Evolutionary conservation across 2,113 vertebrate genomes (phyloP).

Genomic region (Crocuta crocuta): DNA sequence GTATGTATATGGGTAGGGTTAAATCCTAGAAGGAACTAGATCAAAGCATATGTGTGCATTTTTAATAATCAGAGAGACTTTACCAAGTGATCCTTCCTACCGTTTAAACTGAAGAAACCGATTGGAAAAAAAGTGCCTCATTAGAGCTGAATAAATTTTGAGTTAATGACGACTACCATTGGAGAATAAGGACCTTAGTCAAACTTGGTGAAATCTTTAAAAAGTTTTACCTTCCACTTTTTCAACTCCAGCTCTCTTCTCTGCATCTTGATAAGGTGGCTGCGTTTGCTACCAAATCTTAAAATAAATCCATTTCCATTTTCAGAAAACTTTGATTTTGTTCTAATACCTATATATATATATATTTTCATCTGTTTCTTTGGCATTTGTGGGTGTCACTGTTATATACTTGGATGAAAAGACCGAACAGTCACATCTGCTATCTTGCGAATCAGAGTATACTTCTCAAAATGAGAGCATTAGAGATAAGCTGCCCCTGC

Average conservation of each 20-base stretch:
- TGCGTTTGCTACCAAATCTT: conserved; percentile 32
- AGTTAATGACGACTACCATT: conserved; percentile 37
- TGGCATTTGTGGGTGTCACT: conserved; percentile 51
- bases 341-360: conserved; percentile 10
- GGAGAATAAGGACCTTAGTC: neutral
- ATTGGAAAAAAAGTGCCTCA: neutral
- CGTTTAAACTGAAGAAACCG: conserved; percentile 8
- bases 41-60: neutral
- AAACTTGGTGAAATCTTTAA: conserved; percentile 36
- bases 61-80: conserved; percentile 54
- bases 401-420: conserved; percentile 63
- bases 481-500: conserved; percentile 59
- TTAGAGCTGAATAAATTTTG: conserved; percentile 40
- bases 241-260: conserved; percentile 20
- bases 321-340: conserved; percentile 69
- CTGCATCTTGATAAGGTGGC: conserved; percentile 31
- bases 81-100: neutral
- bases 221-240: conserved; percentile 53
- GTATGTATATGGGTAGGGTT: neutral
- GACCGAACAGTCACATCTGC: conserved; percentile 14
- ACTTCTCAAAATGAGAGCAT: conserved; percentile 61
- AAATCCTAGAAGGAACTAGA: conserved; percentile 11
- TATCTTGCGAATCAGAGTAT: conserved; percentile 66
- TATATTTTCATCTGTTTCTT: conserved; percentile 24
- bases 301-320: conserved; percentile 70